phyloP scores from a whole-genome alignment of 1,140 invertebrate species.

The Eulimnadia texana region DNA sequence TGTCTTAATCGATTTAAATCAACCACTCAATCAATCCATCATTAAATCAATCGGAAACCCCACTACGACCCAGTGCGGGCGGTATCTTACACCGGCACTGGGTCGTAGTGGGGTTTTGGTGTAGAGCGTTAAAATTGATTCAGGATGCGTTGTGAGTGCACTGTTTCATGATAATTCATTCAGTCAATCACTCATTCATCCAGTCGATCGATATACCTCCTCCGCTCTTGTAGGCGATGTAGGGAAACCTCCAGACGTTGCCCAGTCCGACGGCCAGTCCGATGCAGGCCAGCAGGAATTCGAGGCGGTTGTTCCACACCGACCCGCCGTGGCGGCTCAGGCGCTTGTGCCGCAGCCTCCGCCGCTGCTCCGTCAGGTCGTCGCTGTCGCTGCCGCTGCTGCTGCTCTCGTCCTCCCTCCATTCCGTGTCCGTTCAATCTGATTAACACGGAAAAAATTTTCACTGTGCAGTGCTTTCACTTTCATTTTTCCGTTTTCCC shows the following conservation, averaged over 20 bases:
- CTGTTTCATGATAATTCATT: not conserved
- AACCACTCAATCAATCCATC: no score
- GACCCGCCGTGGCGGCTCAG: constrained; percentile 2
- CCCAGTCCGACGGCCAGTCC: constrained; percentile 38
- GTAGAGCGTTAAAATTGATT: no score
- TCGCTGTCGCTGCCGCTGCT: constrained; percentile 1
- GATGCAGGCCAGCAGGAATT: constrained; percentile 30
- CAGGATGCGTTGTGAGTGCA: no score
- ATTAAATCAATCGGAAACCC: no score
- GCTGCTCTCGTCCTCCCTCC: not conserved
- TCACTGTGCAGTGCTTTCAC: no score
- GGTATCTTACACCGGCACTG: no score
- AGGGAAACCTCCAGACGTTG: constrained; percentile 46
- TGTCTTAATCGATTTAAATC: no score
- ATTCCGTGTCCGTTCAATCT: no score
- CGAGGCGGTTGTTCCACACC: constrained; percentile 24
- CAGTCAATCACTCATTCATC: not conserved
- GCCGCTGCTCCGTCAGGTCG: not conserved
- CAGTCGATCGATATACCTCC: constrained; percentile 28
- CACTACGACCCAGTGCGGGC: no score
- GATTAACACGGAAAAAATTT: no score
- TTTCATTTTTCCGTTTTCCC: no score
- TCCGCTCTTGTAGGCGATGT: constrained; percentile 41
- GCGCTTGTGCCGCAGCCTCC: not conserved
- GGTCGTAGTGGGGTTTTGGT: no score